Base-by-base conservation (phyloP, 2,888 invertebrate genomes). In the Phasia obesa region DNA sequence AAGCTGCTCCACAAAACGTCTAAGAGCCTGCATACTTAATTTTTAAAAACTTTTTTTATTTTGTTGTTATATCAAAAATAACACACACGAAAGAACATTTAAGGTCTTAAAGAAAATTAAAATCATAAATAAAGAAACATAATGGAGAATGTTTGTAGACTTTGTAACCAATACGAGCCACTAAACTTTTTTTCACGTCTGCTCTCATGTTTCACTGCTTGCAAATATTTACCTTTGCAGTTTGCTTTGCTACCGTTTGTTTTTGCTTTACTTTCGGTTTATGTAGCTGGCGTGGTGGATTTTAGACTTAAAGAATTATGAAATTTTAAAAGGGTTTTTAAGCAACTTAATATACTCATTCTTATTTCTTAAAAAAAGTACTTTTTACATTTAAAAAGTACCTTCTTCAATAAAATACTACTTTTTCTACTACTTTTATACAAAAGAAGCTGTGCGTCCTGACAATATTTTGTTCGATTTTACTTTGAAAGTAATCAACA, bases 1-100 rank as follows among this genome's bases (percentile, higher is more conserved):
- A 15, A 73, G 17, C 31, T 17, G 62, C 71, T 71, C 71, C 71
- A 65, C 71, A 65, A 59, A 65, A 51, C 27, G 78, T 65, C 69
- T 60, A 4, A 60, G 27, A 38, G 42, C 31, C 31, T 44, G 35
- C 23, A 25, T 31, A 31, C 5, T 4, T 57, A 38, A 53, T 53
- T 31, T 23, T 19, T 21, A 17, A 44, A 42, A 55, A 51, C 9
- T 70, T 25, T 53, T 59, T 17, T 25, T 21, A 19, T 60, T 49
- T 35, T 60, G 25, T 25, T 47, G 2, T 27, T 6, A 42, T 47
- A 53, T 62, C 7, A 2, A 71, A 53, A 65, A 25, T 42, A 47
- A 76, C 7, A 49, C 25, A 67, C 3, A 3, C 19, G 49, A 47
- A 19, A 1, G 19, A 38, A 38, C 1, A n/a, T n/a, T 42, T n/a